phyloP scores from a whole-genome alignment of 2,888 invertebrate species.

The Rugalucina vietnamica region DNA sequence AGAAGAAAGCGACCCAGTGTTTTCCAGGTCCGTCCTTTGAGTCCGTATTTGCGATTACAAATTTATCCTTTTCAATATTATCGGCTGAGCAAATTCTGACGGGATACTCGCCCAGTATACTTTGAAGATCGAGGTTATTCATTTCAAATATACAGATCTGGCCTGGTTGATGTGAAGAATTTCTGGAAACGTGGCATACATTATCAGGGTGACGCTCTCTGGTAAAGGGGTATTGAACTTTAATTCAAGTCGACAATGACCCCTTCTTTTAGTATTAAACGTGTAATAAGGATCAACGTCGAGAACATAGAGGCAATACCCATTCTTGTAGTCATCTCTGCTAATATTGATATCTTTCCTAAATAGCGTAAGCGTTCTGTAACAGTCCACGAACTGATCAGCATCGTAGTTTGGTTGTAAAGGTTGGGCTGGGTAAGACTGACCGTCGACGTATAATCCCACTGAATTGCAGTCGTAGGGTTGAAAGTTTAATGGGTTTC shows the following conservation, averaged over 20 bases:
- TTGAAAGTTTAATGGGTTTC: slow-evolving; percentile 43
- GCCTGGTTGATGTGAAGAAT: slow-evolving; percentile 15
- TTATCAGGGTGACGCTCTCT: slow-evolving; percentile 36
- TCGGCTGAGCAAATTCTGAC: slow-evolving; percentile 23
- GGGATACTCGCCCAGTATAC: not conserved
- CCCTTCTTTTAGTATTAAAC: slow-evolving; percentile 40
- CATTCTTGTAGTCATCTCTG: slow-evolving; percentile 11
- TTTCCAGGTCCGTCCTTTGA: too few species aligned
- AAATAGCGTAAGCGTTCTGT: slow-evolving; percentile 17
- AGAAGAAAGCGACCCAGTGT: too few species aligned
- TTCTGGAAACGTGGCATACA: slow-evolving; percentile 47
- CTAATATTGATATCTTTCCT: slow-evolving; percentile 20
- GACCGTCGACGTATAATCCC: slow-evolving; percentile 32
- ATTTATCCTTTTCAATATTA: not conserved
- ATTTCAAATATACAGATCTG: slow-evolving; percentile 17
- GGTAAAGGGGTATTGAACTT: slow-evolving; percentile 35
- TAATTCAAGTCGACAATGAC: slow-evolving; percentile 34
- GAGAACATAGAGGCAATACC: slow-evolving; percentile 32
- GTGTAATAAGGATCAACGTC: slow-evolving; percentile 21
- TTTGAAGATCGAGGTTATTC: not conserved
- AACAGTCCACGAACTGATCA: slow-evolving; percentile 29
- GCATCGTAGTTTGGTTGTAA: slow-evolving; percentile 35
- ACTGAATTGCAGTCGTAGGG: slow-evolving; percentile 42
- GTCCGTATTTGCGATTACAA: slow-evolving; percentile 25
- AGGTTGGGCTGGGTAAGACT: slow-evolving; percentile 26